A percentile compares a stretch with the other conserved stretches of the same genome.
Evolutionary conservation across 2,797 vertebrate genomes (phyloP).

Genomic region (Choloepus didactylus): DNA sequence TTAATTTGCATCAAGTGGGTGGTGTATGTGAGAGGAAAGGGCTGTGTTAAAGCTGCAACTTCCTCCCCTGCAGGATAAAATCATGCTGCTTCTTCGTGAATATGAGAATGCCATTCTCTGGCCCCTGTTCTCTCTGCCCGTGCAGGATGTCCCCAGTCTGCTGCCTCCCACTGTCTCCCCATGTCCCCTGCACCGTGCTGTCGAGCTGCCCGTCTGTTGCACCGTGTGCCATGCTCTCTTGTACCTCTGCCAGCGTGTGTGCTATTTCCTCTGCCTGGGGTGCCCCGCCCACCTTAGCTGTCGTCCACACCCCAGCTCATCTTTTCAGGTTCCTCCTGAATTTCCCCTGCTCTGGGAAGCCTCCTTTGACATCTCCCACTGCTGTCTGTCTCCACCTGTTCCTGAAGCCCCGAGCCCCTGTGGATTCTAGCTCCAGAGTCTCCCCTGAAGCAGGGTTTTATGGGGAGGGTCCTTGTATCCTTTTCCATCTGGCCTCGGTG

Average conservation of each 20-base stretch:
- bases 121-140: not conserved
- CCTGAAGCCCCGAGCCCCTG: fast-evolving
- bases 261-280: not conserved
- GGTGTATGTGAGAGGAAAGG: not conserved
- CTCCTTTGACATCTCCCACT: not conserved
- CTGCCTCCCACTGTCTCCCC: not conserved
- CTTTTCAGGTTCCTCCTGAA: not conserved
- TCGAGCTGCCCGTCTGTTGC: not conserved
- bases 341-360: not conserved
- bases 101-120: not conserved
- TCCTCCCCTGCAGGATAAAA: not conserved
- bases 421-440: not conserved
- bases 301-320: not conserved
- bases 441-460: fast-evolving
- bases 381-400: not conserved
- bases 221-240: fast-evolving
- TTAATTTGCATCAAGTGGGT: not conserved
- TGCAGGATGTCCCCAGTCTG: not conserved
- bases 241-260: not conserved
- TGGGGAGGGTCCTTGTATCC: too few species aligned
- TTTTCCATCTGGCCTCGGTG: too few species aligned
- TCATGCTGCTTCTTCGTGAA: not conserved
- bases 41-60: not conserved
- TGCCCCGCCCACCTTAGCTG: not conserved
- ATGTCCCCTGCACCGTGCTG: not conserved